Evolutionary conservation across 2,888 invertebrate species (phyloP).

Genomic region (Apodemia hepburni): DNA sequence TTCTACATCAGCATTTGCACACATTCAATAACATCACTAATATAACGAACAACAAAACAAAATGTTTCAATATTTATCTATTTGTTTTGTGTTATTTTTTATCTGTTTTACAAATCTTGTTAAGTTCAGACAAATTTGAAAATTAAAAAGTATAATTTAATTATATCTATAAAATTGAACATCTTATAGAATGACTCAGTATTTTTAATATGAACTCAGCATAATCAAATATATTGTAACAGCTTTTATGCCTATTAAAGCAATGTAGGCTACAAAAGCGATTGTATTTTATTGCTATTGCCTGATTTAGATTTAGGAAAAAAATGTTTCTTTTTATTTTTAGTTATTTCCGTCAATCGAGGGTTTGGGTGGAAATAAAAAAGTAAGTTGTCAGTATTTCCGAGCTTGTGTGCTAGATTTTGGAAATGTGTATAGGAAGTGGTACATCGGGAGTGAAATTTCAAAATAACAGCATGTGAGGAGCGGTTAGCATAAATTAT

Average conservation of each 20-base stretch:
- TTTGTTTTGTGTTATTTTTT: neutral
- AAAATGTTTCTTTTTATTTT: conserved; percentile 58
- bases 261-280: neutral
- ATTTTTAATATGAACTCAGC: no score
- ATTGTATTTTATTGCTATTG: neutral
- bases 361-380: conserved; percentile 67
- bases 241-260: neutral
- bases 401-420: conserved; percentile 54
- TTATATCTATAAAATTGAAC: no score
- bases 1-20: conserved; percentile 3
- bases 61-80: neutral
- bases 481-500: neutral
- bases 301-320: neutral
- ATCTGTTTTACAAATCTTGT: neutral
- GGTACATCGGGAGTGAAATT: conserved; percentile 1
- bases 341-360: conserved; percentile 70
- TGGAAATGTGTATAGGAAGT: conserved; percentile 23
- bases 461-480: conserved; percentile 2
- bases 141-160: neutral
- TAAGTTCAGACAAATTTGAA: neutral
- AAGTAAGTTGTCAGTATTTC: conserved; percentile 65
- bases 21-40: neutral
- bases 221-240: neutral
- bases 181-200: no score
- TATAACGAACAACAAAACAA: neutral